Base-by-base conservation (phyloP, 2,797 vertebrate species). In the Malurus leucopterus region DNA sequence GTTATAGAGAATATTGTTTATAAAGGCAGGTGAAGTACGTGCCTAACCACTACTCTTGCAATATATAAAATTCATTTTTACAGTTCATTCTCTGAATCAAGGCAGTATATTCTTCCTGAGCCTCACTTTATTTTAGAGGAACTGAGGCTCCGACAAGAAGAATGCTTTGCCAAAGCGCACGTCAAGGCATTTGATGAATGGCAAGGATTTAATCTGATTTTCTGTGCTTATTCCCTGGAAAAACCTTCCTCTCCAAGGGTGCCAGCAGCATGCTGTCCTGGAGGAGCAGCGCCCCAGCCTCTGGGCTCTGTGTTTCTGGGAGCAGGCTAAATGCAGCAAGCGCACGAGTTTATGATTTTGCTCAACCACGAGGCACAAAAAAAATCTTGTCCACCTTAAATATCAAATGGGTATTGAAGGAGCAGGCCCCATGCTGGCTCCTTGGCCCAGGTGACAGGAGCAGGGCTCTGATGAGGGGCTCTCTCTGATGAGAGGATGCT, bases 401-500 rank as follows among this genome's bases (percentile, higher is more conserved):
- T 53, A 53, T 32, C 1, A 61, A 86, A 44, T 43, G 71, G 73
- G 40, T 75, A 43, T 64, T 72, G 41, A 36, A 53, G 77, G 53
- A 57, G 13, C 73, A 70, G 71, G 57, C 70, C 80, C 67, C 32
- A 12, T 50, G 74, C 92, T 89, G 84, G 46, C 79, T 90, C n/a
- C 36, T 50, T 81, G 79, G 76, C 46, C 38, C 57, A 47, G 61
- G 51, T 76, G 74, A 67, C 62, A 58, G 69, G 54, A 85, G 47
- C 72, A 85, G 55, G 1, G 4, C 80, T 93, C 88, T 89, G 93
- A 82, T 73, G 89, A 79, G 86, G 67, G 41, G 73, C 63, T 93
- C 36, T 36, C 80, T 93, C 88, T 89, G 93, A 82, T 73, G 89
- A 79, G 86, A 70, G 41, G 73, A 59, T 93, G 88, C 61, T 86